Base-by-base conservation (phyloP, 2,888 invertebrate genomes). In the Lycophotia porphyrea region DNA sequence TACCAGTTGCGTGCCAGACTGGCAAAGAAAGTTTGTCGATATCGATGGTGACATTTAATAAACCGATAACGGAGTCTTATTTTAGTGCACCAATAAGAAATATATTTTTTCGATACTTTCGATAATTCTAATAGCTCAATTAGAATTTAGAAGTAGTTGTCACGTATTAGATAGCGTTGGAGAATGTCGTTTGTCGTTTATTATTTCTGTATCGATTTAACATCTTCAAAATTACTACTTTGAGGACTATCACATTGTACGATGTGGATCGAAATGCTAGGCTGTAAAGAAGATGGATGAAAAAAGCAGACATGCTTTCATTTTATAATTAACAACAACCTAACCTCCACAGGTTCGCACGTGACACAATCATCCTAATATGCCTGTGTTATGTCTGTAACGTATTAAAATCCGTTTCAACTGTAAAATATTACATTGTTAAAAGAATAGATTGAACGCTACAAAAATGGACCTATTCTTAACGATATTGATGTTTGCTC, bases 41-140 rank as follows among this genome's bases (percentile, higher is more conserved):
- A n/a, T 80, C 79, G 79, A 80, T 47, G 24, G 15, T 55, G 24
- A 34, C 34, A 42, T 80, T 42, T 24, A 31, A 13, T 27, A 18
- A 39, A 31, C 15, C 39, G 36, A 27, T 2, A 18, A 49, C 7
- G 2, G 49, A 27, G 24, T 69, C 0, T 34, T 21, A 34, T 18
- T 63, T n/a, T n/a, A 5, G 36, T 7, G 24, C n/a, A 36, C 21
- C 34, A 11, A n/a, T 34, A 36, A 24, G 8, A 27, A 2, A 27
- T 27, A 1, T 2, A 11, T 3, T n/a, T 31, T 21, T 55, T n/a
- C 2, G 2, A 21, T 1, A 1, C 3, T 39, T 18, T 71, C 2
- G 47, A 5, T 7, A 39, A 42, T 27, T 42, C 15, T 8, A 24
- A 27, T 63, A 34, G 27, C 0, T 34, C 34, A 63, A n/a, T 47